Conservation (phyloP, 2,888 invertebrate genomes). For the Ceraclea dissimilis region DNA sequence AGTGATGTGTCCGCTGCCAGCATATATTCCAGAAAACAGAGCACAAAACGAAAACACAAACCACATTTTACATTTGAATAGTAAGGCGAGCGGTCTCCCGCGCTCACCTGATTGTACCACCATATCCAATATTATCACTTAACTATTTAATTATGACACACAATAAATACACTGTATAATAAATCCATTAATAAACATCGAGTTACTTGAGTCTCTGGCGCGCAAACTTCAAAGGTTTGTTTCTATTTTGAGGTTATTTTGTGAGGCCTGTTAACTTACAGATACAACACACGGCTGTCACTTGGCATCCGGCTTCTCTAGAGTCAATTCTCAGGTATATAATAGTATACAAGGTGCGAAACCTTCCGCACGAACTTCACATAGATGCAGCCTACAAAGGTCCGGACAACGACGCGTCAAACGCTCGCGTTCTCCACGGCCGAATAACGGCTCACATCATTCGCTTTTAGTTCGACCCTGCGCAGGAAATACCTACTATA, state of each 20-base stretch:
- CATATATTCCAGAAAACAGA: constrained; percentile 39
- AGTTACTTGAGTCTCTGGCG: constrained; percentile 11
- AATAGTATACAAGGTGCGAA: background rate
- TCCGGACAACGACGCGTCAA: constrained; percentile 37
- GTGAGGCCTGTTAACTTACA: too few species aligned
- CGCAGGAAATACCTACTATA: too few species aligned
- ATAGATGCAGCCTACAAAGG: background rate
- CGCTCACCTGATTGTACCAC: constrained; percentile 19
- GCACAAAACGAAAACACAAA: constrained; percentile 46
- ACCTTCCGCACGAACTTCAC: constrained; percentile 34
- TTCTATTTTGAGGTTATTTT: constrained; percentile 42
- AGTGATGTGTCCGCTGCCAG: constrained; percentile 35
- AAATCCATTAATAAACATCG: constrained; percentile 9
- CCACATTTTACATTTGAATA: constrained; percentile 48
- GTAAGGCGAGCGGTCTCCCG: constrained; percentile 35
- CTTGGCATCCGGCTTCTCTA: background rate
- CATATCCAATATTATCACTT: constrained; percentile 14
- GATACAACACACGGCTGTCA: constrained; percentile 6
- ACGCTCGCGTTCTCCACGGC: constrained; percentile 34
- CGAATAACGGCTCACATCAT: background rate
- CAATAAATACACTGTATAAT: constrained; percentile 1
- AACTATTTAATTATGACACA: constrained; percentile 16
- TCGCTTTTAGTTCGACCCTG: background rate
- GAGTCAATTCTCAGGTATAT: background rate
- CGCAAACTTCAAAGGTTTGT: constrained; percentile 13